Evolutionary conservation across 2,113 vertebrate species (phyloP).

Genomic region (Ceratotherium simum): DNA sequence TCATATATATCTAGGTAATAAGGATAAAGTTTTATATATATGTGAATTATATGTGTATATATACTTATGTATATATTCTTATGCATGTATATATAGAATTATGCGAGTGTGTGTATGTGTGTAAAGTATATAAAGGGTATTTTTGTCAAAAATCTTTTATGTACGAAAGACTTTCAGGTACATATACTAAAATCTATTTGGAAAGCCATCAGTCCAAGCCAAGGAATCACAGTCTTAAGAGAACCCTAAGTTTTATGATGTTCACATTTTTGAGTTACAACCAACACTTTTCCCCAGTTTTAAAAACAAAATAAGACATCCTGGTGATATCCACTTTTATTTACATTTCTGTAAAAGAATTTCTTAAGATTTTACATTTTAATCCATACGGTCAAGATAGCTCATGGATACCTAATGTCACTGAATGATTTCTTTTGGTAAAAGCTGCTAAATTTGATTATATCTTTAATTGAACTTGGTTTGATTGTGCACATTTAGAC

Average conservation of each 20-base stretch:
- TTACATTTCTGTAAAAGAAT: background rate
- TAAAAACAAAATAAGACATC: background rate
- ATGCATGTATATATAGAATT: background rate
- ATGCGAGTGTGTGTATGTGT: background rate
- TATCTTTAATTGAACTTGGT: background rate
- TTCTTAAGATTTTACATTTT: conserved; percentile 3
- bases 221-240: background rate
- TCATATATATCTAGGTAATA: background rate
- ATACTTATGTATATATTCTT: background rate
- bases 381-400: background rate
- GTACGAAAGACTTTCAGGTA: background rate
- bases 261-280: background rate
- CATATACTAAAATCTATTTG: background rate
- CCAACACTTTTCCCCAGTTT: background rate
- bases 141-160: background rate
- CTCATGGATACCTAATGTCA: background rate
- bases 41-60: background rate
- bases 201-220: background rate
- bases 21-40: background rate
- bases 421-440: background rate
- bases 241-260: background rate
- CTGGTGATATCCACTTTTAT: background rate
- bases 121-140: background rate
- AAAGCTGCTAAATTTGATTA: background rate
- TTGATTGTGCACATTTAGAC: background rate